These are phyloP conservation scores for Epinephelus fuscoguttatus DNA, from an alignment of 2,113 vertebrate genomes.

Conservation along the genomic window DNA sequence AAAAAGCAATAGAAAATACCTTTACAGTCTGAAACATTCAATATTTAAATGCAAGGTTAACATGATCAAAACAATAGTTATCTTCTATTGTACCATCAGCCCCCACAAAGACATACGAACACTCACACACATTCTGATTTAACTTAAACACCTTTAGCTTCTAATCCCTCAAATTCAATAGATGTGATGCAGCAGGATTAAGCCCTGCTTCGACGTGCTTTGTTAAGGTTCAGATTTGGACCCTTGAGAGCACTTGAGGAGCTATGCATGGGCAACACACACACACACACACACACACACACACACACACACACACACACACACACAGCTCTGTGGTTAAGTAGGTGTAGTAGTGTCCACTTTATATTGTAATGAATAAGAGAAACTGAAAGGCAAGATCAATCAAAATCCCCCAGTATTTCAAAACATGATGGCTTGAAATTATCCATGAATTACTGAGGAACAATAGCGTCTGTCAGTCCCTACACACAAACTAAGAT, in stretches of 20 bases:
- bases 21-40: no score
- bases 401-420: neutral
- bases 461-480: neutral
- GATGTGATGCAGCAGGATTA: constrained; percentile 51
- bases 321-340: neutral
- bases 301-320: constrained; percentile 15
- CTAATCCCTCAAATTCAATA: constrained; percentile 52
- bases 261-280: neutral
- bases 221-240: constrained; percentile 42
- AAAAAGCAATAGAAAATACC: no score
- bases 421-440: neutral
- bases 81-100: neutral
- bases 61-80: neutral
- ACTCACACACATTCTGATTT: constrained; percentile 7
- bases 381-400: neutral
- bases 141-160: constrained; percentile 45
- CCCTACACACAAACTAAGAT: neutral
- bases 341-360: neutral
- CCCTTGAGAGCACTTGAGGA: constrained; percentile 14
- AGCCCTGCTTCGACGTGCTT: constrained; percentile 32
- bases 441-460: neutral
- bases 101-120: neutral
- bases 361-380: neutral
- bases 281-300: constrained; percentile 13
- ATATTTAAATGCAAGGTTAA: neutral